Conservation (phyloP, 2,888 invertebrate genomes). For the Tiliacea citrago region DNA sequence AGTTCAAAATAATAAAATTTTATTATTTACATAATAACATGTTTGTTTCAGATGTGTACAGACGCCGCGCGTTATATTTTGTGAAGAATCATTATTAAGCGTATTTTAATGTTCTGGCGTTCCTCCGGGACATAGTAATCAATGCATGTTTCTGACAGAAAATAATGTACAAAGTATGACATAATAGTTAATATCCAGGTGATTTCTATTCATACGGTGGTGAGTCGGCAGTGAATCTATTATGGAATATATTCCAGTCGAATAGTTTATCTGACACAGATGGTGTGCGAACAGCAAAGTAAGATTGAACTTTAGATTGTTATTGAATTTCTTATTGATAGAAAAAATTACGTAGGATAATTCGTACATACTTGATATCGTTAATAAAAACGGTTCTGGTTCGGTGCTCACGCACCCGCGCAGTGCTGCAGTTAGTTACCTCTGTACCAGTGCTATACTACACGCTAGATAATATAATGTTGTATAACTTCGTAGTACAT, state of each 20-base stretch:
- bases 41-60: slow-evolving; percentile 68
- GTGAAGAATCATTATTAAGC: slow-evolving; percentile 63
- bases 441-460: too few species aligned
- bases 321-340: neutral
- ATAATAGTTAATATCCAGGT: slow-evolving; percentile 39
- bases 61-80: slow-evolving; percentile 62
- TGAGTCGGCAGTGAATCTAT: slow-evolving; percentile 36
- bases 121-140: slow-evolving; percentile 23
- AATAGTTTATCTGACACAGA: slow-evolving; percentile 27
- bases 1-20: neutral
- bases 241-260: slow-evolving; percentile 27
- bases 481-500: slow-evolving; percentile 3
- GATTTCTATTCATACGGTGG: slow-evolving; percentile 43
- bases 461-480: neutral
- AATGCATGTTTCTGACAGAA: slow-evolving; percentile 31
- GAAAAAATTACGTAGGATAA: neutral
- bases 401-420: neutral
- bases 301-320: slow-evolving; percentile 12
- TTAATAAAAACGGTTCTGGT: neutral
- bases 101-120: slow-evolving; percentile 47
- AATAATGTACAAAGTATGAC: slow-evolving; percentile 41
- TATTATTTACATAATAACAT: neutral
- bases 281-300: slow-evolving; percentile 27
- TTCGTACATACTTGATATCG: slow-evolving; percentile 12
- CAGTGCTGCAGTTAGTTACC: neutral